Conservation (phyloP, 2,797 vertebrate genomes). For the Strix occidentalis region DNA sequence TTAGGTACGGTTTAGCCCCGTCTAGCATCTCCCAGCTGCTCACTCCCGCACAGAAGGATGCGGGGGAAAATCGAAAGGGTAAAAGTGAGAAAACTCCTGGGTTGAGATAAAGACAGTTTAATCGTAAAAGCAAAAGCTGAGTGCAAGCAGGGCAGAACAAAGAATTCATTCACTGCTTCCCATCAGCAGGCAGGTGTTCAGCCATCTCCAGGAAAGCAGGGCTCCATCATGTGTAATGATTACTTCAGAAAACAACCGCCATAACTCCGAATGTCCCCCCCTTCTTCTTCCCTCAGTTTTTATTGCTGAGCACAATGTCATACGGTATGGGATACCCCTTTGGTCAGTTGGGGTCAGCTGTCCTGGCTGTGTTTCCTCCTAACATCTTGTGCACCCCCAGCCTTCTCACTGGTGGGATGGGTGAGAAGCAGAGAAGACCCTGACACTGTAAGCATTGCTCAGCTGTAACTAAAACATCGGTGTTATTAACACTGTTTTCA, state of each 20-base stretch:
- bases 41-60: neutral
- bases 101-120: neutral
- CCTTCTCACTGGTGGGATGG: rapidly evolving
- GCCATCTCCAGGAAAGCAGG: neutral
- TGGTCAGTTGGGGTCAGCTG: neutral
- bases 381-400: neutral
- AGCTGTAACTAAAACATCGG: rapidly evolving
- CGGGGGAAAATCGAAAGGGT: neutral
- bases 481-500: neutral
- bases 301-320: neutral
- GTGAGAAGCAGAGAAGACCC: neutral
- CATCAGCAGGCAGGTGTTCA: neutral
- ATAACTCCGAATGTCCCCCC: neutral
- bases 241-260: neutral
- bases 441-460: neutral
- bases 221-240: rapidly evolving
- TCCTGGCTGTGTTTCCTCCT: neutral
- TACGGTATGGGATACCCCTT: rapidly evolving
- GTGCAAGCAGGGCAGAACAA: neutral
- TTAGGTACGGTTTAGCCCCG: neutral
- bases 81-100: neutral
- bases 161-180: neutral
- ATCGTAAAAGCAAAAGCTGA: neutral
- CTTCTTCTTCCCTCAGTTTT: neutral
- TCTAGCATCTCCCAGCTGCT: neutral